Conservation (phyloP, 1,140 invertebrate genomes). For the Goniozus legneri region DNA sequence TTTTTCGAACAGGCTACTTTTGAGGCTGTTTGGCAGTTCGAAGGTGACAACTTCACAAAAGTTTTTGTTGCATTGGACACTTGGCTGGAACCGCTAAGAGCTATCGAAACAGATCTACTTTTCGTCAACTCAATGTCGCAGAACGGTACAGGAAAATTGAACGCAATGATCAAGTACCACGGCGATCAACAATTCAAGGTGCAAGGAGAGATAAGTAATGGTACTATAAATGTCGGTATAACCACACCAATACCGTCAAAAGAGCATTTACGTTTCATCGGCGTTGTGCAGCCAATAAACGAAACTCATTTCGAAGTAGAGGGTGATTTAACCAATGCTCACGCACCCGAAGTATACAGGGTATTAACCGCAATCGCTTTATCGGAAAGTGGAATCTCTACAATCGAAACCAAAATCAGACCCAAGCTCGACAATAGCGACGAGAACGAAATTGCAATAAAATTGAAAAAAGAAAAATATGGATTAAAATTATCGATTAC, state of each 20-base stretch:
- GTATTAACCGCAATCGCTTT: slow-evolving; percentile 18
- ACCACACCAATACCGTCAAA: slow-evolving; percentile 18
- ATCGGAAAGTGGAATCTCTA: slow-evolving; percentile 4
- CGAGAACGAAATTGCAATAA: slow-evolving; percentile 16
- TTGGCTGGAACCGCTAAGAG: slow-evolving; percentile 52
- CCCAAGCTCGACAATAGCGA: not conserved
- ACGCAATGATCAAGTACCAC: slow-evolving; percentile 25
- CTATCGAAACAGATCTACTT: slow-evolving; percentile 47
- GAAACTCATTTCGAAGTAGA: slow-evolving; percentile 22
- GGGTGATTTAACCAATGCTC: slow-evolving; percentile 33
- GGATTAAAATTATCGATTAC: slow-evolving; percentile 15
- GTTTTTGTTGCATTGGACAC: slow-evolving; percentile 52
- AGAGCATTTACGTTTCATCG: slow-evolving; percentile 29
- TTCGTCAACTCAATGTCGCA: slow-evolving; percentile 42
- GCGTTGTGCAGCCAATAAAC: slow-evolving; percentile 21
- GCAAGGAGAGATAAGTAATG: slow-evolving; percentile 20
- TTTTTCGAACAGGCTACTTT: slow-evolving; percentile 54
- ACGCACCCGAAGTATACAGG: slow-evolving; percentile 14
- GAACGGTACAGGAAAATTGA: slow-evolving; percentile 27
- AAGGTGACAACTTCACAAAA: slow-evolving; percentile 48
- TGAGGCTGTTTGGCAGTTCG: slow-evolving; percentile 53
- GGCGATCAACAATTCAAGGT: slow-evolving; percentile 29
- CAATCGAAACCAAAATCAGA: slow-evolving; percentile 6
- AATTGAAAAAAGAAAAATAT: slow-evolving; percentile 24
- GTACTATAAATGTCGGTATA: slow-evolving; percentile 24